A percentile compares a stretch with the other conserved stretches of the same genome.
Evolutionary conservation across 2,888 invertebrate species (phyloP).

Genomic region (Drosophila anomelani): DNA sequence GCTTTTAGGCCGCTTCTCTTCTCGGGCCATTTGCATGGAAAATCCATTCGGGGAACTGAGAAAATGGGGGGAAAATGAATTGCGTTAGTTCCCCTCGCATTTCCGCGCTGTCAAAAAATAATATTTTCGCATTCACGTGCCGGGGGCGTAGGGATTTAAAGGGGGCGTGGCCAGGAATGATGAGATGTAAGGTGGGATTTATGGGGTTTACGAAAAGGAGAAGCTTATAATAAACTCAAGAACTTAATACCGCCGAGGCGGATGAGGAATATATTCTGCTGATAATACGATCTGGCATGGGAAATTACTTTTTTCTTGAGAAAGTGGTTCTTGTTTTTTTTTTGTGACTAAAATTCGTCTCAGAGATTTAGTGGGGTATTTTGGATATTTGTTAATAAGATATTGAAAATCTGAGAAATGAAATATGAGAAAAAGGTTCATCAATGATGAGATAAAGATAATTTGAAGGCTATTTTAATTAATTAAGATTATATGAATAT

Average conservation of each 20-base stretch:
- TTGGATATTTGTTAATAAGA: too few species aligned
- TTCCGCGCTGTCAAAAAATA: slow-evolving; percentile 37
- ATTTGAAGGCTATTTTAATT: too few species aligned
- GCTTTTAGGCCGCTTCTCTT: slow-evolving; percentile 1
- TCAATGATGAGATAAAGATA: too few species aligned
- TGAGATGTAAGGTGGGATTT: slow-evolving; percentile 18
- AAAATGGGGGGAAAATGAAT: slow-evolving; percentile 49
- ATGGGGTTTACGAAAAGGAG: not conserved
- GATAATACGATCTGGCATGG: not conserved
- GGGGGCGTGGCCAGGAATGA: slow-evolving; percentile 1
- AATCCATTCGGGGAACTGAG: slow-evolving; percentile 48
- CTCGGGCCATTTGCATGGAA: slow-evolving; percentile 58
- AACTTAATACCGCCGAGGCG: slow-evolving; percentile 3
- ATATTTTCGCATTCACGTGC: slow-evolving; percentile 32
- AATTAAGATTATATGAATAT: too few species aligned
- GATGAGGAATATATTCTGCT: not conserved
- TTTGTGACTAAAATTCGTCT: not conserved
- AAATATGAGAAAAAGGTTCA: too few species aligned
- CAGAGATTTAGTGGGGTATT: too few species aligned
- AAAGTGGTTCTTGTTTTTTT: not conserved
- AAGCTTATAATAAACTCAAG: slow-evolving; percentile 22
- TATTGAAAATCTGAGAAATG: too few species aligned
- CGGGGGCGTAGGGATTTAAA: slow-evolving; percentile 7
- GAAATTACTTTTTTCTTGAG: not conserved
- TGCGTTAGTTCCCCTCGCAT: slow-evolving; percentile 29